phyloP scores from a whole-genome alignment of 1,140 invertebrate species.

The Aleiodes sp. region DNA sequence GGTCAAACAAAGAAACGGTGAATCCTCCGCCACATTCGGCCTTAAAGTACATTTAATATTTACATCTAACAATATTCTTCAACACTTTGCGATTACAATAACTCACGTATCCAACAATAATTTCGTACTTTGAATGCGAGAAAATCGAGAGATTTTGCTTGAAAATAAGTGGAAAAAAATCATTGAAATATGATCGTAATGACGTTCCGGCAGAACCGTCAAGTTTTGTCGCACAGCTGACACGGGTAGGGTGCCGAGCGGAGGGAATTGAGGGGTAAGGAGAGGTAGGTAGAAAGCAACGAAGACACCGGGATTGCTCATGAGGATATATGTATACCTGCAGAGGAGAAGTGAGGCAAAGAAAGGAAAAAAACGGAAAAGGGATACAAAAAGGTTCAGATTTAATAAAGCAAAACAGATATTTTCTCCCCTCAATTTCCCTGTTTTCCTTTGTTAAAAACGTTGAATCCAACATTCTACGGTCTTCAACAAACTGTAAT shows the following conservation, averaged over 20 bases:
- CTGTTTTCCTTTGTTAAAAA: neutral
- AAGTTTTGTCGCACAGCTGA: constrained; percentile 7
- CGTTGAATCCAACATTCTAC: too few relatives aligned
- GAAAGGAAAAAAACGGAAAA: too few relatives aligned
- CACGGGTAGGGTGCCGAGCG: neutral
- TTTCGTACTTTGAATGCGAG: too few relatives aligned
- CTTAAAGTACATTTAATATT: neutral
- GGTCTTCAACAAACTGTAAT: too few relatives aligned
- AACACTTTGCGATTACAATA: too few relatives aligned
- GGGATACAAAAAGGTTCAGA: neutral
- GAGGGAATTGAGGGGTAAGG: neutral
- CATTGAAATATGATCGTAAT: constrained; percentile 1
- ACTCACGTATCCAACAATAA: too few relatives aligned
- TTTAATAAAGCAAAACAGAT: constrained; percentile 7
- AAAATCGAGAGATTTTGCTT: neutral
- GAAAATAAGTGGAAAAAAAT: neutral
- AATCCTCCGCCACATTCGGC: neutral
- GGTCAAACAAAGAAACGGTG: neutral
- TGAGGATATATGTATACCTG: neutral
- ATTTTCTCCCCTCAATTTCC: neutral
- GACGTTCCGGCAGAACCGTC: constrained; percentile 15
- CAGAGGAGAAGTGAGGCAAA: neutral
- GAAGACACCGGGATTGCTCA: constrained; percentile 3
- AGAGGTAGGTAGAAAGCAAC: constrained; percentile 2
- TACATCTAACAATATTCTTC: too few relatives aligned